Percentiles rank a stretch among this genome's conserved stretches.
Conservation (phyloP, 2,888 invertebrate genomes). For the Clusia tigrina region DNA sequence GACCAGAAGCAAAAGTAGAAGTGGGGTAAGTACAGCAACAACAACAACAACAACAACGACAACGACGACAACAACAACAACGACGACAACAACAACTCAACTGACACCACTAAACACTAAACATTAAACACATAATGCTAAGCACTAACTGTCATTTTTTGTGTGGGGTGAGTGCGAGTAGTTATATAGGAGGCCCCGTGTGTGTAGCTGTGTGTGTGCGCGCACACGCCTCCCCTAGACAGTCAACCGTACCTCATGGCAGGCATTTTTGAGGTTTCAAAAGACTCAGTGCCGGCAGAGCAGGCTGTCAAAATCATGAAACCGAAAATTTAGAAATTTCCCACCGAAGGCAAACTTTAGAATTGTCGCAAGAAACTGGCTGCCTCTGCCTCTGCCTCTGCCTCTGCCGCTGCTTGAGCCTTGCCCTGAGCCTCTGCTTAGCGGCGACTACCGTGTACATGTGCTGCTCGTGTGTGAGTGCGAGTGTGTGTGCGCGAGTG, state of each 20-base stretch:
- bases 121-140: slow-evolving; percentile 41
- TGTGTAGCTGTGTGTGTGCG: background rate
- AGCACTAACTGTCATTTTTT: slow-evolving; percentile 37
- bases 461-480: background rate
- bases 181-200: background rate
- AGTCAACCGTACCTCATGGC: background rate
- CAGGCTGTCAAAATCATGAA: slow-evolving; percentile 33
- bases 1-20: too few relatives aligned
- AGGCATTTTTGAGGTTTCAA: slow-evolving; percentile 19
- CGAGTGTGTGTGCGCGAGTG: slow-evolving; percentile 5
- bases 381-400: background rate
- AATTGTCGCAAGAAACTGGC: background rate
- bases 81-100: slow-evolving; percentile 18
- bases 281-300: slow-evolving; percentile 17
- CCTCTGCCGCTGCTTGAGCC: background rate
- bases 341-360: background rate
- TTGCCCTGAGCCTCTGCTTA: background rate
- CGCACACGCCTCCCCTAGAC: background rate
- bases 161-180: background rate
- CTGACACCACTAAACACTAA: slow-evolving; percentile 41
- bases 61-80: background rate
- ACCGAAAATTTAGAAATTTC: slow-evolving; percentile 34
- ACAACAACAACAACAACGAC: too few relatives aligned
- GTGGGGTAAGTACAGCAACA: too few relatives aligned
- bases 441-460: background rate